Evolutionary conservation across 2,888 invertebrate genomes (phyloP).

Genomic region (Eupithecia tripunctaria): DNA sequence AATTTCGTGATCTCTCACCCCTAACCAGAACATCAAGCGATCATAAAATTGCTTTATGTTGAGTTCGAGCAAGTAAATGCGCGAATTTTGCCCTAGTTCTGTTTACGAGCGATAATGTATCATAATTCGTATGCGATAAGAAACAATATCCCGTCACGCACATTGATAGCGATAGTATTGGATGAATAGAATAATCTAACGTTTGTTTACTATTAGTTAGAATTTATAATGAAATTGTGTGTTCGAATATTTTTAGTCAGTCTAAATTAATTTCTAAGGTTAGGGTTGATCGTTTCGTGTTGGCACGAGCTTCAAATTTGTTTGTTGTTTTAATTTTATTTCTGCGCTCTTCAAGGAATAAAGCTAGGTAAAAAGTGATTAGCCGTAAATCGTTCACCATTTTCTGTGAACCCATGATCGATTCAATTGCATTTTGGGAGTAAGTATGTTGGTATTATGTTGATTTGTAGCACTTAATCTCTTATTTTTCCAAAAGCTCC

Average conservation of each 20-base stretch:
- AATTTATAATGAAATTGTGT: background rate
- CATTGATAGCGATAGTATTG: constrained; percentile 29
- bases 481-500: too few species aligned
- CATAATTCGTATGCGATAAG: constrained; percentile 36
- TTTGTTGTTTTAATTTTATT: too few species aligned
- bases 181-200: constrained; percentile 5
- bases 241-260: background rate
- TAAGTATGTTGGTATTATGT: too few species aligned
- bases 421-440: too few species aligned
- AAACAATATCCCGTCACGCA: constrained; percentile 37
- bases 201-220: constrained; percentile 1
- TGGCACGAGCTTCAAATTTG: too few species aligned
- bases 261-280: background rate
- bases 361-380: too few species aligned
- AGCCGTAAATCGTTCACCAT: too few species aligned
- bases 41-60: constrained; percentile 4
- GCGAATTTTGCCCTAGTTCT: constrained; percentile 12
- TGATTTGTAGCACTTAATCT: too few species aligned
- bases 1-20: constrained; percentile 6
- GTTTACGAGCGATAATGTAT: constrained; percentile 31
- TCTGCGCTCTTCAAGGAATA: too few species aligned
- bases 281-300: background rate
- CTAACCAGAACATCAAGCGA: background rate
- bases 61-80: background rate
- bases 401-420: too few species aligned